Evolutionary conservation across 2,113 vertebrate genomes (phyloP).

Genomic region (Nycticebus coucang): DNA sequence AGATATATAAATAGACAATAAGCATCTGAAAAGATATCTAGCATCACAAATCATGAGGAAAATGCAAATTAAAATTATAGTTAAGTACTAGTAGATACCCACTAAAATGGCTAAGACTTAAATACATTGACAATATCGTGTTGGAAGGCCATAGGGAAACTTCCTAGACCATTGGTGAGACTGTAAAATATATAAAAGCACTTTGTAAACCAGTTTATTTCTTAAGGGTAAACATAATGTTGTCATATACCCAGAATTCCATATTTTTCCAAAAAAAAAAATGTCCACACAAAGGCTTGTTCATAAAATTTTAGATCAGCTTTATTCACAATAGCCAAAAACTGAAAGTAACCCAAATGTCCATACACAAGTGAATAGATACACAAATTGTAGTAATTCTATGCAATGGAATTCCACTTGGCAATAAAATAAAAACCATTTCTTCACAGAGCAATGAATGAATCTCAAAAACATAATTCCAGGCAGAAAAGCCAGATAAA

Average conservation of each 20-base stretch:
- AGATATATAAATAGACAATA: background rate
- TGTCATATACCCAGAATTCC: background rate
- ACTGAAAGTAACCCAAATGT: background rate
- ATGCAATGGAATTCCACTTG: background rate
- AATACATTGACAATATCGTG: background rate
- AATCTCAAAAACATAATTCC: constrained; percentile 1
- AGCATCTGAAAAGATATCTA: background rate
- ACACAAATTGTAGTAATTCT: background rate
- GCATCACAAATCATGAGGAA: background rate
- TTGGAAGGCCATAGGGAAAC: background rate
- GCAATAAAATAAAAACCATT: background rate
- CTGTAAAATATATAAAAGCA: background rate
- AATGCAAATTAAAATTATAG: background rate
- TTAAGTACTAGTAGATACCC: background rate
- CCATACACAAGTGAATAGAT: background rate
- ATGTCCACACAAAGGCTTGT: background rate
- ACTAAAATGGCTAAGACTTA: background rate
- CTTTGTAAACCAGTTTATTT: background rate
- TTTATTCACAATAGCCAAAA: background rate
- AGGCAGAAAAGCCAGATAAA: background rate
- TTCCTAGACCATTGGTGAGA: background rate
- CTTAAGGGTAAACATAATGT: background rate
- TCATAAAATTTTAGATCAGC: background rate
- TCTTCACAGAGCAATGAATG: background rate
- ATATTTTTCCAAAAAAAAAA: background rate